These are phyloP conservation scores for Psittacus erithacus DNA, from an alignment of 2,113 vertebrate species.

Conservation along the genomic window DNA sequence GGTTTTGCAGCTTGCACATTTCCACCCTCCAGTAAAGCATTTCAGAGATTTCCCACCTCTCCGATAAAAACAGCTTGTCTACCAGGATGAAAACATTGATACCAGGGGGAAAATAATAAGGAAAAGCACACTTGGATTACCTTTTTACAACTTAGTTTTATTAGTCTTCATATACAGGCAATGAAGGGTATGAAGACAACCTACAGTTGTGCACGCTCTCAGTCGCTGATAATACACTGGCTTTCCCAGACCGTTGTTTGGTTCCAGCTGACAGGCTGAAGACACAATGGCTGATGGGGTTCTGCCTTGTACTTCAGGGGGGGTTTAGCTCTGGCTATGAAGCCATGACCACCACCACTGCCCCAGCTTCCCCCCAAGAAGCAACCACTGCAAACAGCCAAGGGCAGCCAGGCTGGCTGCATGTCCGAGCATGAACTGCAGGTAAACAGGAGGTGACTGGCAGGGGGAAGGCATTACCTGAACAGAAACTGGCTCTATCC, in stretches of 20 bases:
- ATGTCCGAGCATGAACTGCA: rapidly evolving
- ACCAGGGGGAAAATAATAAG: background rate
- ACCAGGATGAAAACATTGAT: background rate
- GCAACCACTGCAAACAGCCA: background rate
- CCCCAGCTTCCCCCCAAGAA: background rate
- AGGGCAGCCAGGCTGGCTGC: background rate
- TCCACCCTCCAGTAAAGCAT: background rate
- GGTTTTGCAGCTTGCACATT: background rate
- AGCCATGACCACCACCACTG: background rate
- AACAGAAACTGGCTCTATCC: background rate
- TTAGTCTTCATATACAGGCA: background rate
- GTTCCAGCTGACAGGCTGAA: background rate
- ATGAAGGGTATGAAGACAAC: background rate
- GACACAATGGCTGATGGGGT: background rate
- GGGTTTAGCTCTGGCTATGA: background rate
- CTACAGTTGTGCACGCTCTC: background rate
- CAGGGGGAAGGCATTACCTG: background rate
- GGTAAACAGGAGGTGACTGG: background rate
- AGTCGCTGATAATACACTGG: background rate
- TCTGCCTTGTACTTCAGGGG: background rate
- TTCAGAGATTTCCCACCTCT: background rate
- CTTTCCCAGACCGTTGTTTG: background rate
- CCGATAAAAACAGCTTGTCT: background rate
- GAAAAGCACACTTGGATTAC: background rate
- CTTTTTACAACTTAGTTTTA: background rate